Evolutionary conservation across 1,140 invertebrate species (phyloP).

Genomic region (Ceratosolen fusciceps): DNA sequence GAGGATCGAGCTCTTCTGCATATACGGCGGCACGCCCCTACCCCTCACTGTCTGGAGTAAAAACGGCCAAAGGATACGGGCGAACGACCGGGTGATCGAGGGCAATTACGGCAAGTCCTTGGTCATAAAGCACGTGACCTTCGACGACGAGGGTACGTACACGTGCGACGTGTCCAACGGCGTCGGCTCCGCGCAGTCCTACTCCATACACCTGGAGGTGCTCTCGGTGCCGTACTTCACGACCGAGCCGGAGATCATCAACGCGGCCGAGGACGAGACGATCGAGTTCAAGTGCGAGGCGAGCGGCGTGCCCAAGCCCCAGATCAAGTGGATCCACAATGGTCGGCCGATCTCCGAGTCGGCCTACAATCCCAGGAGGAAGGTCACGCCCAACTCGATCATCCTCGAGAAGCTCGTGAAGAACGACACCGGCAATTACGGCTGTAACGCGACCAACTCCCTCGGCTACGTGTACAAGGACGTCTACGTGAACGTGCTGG

Average conservation of each 20-base stretch:
- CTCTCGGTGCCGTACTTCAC: conserved; percentile 93
- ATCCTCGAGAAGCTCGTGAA: conserved; percentile 87
- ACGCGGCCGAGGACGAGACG: conserved; percentile 92
- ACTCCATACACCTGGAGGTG: conserved; percentile 87
- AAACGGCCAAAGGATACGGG: conserved; percentile 77
- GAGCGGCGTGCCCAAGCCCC: conserved; percentile 88
- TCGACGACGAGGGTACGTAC: conserved; percentile 89
- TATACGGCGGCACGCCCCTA: conserved; percentile 90
- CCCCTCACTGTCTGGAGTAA: conserved; percentile 90
- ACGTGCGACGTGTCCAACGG: conserved; percentile 94
- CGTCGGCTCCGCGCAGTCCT: conserved; percentile 85
- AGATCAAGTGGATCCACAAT: conserved; percentile 97
- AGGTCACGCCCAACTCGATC: conserved; percentile 81
- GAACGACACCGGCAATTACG: conserved; percentile 96
- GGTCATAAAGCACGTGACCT: conserved; percentile 86
- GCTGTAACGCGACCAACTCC: conserved; percentile 99
- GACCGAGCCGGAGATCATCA: conserved; percentile 89
- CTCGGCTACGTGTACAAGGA: conserved; percentile 98
- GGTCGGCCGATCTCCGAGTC: conserved; percentile 88
- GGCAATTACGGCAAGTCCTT: conserved; percentile 94
- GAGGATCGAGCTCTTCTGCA: conserved; percentile 87
- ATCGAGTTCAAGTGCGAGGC: conserved; percentile 91
- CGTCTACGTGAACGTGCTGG: conserved; percentile 96
- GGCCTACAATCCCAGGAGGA: conserved; percentile 80
- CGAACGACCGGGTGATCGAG: conserved; percentile 83